These are phyloP conservation scores for Saimiri boliviensis DNA, from an alignment of 2,113 vertebrate species.

Conservation along the genomic window DNA sequence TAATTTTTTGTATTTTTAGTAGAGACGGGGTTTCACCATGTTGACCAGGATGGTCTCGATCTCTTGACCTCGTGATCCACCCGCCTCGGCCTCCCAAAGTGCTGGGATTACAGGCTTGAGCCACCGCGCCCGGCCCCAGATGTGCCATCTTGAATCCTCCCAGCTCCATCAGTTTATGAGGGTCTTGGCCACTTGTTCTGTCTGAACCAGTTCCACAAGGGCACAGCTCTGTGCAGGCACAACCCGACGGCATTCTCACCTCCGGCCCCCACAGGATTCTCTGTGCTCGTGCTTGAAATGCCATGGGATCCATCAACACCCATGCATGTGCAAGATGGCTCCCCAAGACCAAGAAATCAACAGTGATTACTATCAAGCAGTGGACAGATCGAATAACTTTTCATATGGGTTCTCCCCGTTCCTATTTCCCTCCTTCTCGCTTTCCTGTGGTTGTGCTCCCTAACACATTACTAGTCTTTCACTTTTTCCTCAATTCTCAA, in stretches of 20 bases:
- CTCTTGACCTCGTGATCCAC: too few relatives aligned
- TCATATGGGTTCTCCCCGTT: background rate
- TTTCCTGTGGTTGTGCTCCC: background rate
- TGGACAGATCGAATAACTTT: background rate
- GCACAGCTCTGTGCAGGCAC: background rate
- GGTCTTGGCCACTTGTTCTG: background rate
- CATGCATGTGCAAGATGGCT: background rate
- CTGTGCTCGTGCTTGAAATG: background rate
- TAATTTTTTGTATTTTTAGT: too few relatives aligned
- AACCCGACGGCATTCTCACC: background rate
- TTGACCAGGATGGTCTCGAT: too few relatives aligned
- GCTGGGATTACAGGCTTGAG: too few relatives aligned
- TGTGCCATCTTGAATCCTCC: background rate
- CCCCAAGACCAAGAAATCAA: background rate
- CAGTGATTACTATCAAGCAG: background rate
- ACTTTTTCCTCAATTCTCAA: background rate
- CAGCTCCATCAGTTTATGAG: background rate
- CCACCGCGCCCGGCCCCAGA: too few relatives aligned
- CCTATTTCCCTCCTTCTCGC: background rate
- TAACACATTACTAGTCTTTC: background rate
- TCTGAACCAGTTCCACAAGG: background rate
- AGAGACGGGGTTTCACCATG: too few relatives aligned
- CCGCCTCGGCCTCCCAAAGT: too few relatives aligned
- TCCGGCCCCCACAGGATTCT: background rate
- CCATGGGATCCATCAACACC: background rate